Base-by-base conservation (phyloP, 2,113 vertebrate species). In the Rhagologus leucostigma region DNA sequence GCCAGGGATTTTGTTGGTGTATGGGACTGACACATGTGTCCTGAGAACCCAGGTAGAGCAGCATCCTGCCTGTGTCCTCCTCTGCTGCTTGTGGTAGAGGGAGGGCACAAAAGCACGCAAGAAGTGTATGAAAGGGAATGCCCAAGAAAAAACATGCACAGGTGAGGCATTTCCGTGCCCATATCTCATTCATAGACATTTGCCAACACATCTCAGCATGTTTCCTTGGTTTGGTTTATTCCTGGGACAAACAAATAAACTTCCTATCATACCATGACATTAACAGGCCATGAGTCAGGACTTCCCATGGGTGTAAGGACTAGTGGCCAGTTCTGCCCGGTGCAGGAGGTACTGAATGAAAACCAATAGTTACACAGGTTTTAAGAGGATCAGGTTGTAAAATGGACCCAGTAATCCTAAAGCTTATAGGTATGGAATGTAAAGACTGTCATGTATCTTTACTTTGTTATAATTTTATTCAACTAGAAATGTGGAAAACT, bases 11-110 rank as follows among this genome's bases (percentile, higher is more conserved):
- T 89, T 52, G 32, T 15, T 1, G 3, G 56, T n/a, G 26, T 2
- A 3, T 33, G 37, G 50, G 35, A 78, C 47, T 0, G 2, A 50
- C 6, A 1, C 12, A 18, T 3, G 0, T 15, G 42, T 52, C 78
- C 42, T 39, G 56, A 75, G 60, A 50, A 50, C 16, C 17, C 3
- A 5, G 11, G 42, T 1, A 33, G 57, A 35, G 32, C 62, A 89
- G 53, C 1, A 0, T 46, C 63, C 47, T 69, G 59, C 71, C 39
- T 3, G 1, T 23, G 26, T 44, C 17, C 52, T 60, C 19, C 62
- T 77, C 50, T 80, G 37, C 67, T 83, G 33, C 57, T 69, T 65
- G 22, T 0, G 65, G 35, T 37, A n/a, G 21, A 91, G 37, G 44
- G 32, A 69, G 42, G 37, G 37, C 41, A 75, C 77, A 71, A 76